Evolutionary conservation across 2,888 invertebrate genomes (phyloP).

Genomic region (Callosobruchus maculatus): DNA sequence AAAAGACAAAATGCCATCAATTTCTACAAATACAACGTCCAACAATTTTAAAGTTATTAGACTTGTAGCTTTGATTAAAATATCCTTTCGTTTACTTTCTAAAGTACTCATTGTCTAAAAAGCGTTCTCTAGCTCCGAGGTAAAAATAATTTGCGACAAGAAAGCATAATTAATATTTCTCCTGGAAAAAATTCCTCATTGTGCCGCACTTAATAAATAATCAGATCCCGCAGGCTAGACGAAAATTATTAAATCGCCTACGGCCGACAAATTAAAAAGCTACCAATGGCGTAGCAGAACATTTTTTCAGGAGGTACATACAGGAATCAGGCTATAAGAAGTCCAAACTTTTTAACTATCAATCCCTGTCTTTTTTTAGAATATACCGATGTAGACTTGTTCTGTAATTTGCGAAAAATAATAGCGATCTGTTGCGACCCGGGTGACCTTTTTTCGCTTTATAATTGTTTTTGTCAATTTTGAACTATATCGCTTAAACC

Average conservation of each 20-base stretch:
- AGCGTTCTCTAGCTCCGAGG: not conserved
- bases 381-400: too few species aligned
- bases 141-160: not conserved
- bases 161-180: not conserved
- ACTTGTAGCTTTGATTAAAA: not conserved
- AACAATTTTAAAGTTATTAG: too few species aligned
- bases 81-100: not conserved
- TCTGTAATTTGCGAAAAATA: too few species aligned
- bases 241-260: not conserved
- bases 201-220: not conserved
- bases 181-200: not conserved
- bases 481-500: too few species aligned
- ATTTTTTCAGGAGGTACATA: not conserved
- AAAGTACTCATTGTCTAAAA: not conserved
- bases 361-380: too few species aligned
- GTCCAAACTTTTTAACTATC: too few species aligned
- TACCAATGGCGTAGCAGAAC: not conserved
- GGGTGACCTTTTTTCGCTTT: too few species aligned
- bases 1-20: too few species aligned
- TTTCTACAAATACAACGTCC: too few species aligned
- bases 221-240: not conserved
- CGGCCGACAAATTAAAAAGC: not conserved
- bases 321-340: too few species aligned
- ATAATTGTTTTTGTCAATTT: too few species aligned
- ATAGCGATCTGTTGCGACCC: too few species aligned